Evolutionary conservation across 2,113 vertebrate species (phyloP), one percentile per base, ranked within the genome.

Genomic region (Apus apus): DNA sequence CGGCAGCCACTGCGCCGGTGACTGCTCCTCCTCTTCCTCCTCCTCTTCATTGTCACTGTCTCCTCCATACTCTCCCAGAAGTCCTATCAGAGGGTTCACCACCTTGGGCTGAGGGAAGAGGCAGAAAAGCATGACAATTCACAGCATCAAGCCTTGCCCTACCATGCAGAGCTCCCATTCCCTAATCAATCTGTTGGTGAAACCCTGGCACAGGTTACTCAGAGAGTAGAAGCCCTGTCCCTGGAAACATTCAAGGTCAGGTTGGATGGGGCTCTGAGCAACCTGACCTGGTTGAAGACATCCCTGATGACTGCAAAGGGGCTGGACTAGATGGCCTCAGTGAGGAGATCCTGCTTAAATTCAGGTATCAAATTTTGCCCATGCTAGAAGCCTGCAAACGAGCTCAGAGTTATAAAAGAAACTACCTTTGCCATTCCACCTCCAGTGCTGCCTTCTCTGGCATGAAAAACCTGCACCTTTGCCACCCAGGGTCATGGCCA

Each of bases 1-100:
- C 0, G 95, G 97, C 40, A 97, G 95, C 66, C 96, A 97, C 38
- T 97, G 96, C 2, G 90, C 91, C 89, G 97, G 98, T 15, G 97
- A 51, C 9, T 97, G 96, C 23, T 99, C 98, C 40, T 99, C 98
- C n/a, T 99, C 98, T 27, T 99, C 99, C 48, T 99, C 99, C 78
- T 99, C 98, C 71, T 99, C 98, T 68, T 99, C 99, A 8, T 99
- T 99, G 92, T 99, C 99, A 1, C 99, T 99, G 92, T 99, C 99
- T 74, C 99, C 99, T 71, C 98, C 99, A 65, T 99, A 99, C 92
- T 99, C 99, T 40, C 99, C 99, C 32, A 99, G 98, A 79, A 99
- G 98, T 77, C 99, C 97, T 40, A 99, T 99, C 66, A 99, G 97
- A 48, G 99, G 99, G 94, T 99, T 99, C 95, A 99, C 98, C 94